Conservation (phyloP, 2,113 vertebrate genomes). For the Vidua macroura region DNA sequence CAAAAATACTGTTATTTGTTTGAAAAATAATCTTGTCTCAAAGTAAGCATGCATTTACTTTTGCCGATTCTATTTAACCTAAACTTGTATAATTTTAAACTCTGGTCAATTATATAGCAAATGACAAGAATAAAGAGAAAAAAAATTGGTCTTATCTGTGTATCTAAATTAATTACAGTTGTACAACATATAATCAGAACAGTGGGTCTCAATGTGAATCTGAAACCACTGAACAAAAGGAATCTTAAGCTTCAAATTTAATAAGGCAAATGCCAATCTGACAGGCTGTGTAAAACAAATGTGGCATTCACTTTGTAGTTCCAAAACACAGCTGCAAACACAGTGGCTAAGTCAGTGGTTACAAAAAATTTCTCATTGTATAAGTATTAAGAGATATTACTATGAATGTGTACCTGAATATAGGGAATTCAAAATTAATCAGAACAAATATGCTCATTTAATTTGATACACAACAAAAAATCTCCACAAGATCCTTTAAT, state of each 20-base stretch:
- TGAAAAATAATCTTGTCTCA: not conserved
- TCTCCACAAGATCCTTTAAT: not conserved
- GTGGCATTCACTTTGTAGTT: not conserved
- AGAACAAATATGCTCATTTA: not conserved
- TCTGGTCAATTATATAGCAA: not conserved
- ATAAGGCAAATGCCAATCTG: conserved; percentile 33
- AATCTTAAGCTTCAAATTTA: conserved; percentile 59
- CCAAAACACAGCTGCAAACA: conserved; percentile 1
- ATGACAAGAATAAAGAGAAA: conserved; percentile 36
- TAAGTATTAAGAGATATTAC: not conserved
- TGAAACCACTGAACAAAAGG: conserved; percentile 38
- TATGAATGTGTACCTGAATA: not conserved
- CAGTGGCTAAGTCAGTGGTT: not conserved
- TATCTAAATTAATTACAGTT: conserved; percentile 51
- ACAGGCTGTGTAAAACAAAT: conserved; percentile 42
- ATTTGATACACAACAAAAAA: not conserved
- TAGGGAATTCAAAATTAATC: not conserved
- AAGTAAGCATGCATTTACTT: not conserved
- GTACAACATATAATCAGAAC: conserved; percentile 45
- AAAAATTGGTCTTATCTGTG: conserved; percentile 1
- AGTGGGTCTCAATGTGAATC: conserved; percentile 1
- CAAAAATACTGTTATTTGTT: not conserved
- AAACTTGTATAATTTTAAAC: not conserved
- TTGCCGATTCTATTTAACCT: not conserved
- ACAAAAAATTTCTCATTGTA: not conserved